Percentiles rank a stretch among this genome's conserved stretches.
phyloP scores from a whole-genome alignment of 1,140 invertebrate genomes.

The Bombyx mori region DNA sequence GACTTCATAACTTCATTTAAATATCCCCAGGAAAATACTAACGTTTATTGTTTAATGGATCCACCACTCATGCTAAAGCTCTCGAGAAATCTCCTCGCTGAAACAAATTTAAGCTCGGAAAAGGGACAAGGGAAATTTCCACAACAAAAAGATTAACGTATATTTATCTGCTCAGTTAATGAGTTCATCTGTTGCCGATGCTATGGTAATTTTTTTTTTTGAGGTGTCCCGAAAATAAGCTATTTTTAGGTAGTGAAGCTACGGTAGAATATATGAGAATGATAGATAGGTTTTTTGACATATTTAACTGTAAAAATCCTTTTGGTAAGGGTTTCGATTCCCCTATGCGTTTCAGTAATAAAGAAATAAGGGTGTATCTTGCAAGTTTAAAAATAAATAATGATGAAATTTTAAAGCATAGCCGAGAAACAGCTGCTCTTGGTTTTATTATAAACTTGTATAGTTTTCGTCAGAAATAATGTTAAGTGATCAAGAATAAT shows the following conservation, averaged over 20 bases:
- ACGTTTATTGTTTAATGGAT: slow-evolving; percentile 22
- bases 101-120: slow-evolving; percentile 13
- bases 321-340: slow-evolving; percentile 28
- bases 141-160: slow-evolving; percentile 31
- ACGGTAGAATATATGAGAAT: slow-evolving; percentile 27
- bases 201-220: slow-evolving; percentile 21
- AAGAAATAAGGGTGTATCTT: slow-evolving; percentile 2
- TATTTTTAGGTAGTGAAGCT: slow-evolving; percentile 22
- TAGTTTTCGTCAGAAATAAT: slow-evolving; percentile 16
- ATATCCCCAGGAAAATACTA: slow-evolving; percentile 7
- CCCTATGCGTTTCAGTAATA: slow-evolving; percentile 20
- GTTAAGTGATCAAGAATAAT: slow-evolving; percentile 6
- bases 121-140: slow-evolving; percentile 22
- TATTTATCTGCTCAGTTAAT: slow-evolving; percentile 24
- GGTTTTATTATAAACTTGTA: background rate
- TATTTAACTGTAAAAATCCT: slow-evolving; percentile 24
- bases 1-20: slow-evolving; percentile 14
- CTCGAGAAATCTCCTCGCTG: slow-evolving; percentile 22
- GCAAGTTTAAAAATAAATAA: too few relatives aligned
- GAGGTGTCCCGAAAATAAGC: slow-evolving; percentile 7
- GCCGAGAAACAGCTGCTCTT: too few relatives aligned
- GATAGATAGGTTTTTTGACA: slow-evolving; percentile 33
- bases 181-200: slow-evolving; percentile 29
- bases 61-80: slow-evolving; percentile 31
- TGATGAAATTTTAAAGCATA: too few relatives aligned